Percentiles rank a stretch among this genome's conserved stretches.
phyloP scores from a whole-genome alignment of 2,888 invertebrate genomes.

The Bellardia pandia region DNA sequence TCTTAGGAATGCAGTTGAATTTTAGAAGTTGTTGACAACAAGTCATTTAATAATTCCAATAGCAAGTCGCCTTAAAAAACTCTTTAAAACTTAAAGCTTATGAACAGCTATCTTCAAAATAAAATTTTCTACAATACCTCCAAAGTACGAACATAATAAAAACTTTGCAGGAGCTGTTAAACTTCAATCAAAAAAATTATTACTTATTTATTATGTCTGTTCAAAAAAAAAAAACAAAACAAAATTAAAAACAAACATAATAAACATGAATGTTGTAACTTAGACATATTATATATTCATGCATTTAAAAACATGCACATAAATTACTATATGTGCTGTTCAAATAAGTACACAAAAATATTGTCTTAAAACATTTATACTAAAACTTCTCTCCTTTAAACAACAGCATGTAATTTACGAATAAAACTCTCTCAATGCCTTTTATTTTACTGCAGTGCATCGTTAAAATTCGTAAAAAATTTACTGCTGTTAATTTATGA shows the following conservation, averaged over 20 bases:
- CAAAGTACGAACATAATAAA: background rate
- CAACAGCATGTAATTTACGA: slow-evolving; percentile 23
- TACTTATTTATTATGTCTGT: slow-evolving; percentile 11
- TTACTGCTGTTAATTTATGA: slow-evolving; percentile 37
- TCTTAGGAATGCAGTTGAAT: too few relatives aligned
- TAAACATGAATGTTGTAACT: background rate
- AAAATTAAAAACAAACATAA: background rate
- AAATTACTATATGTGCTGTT: background rate
- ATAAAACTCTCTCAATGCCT: slow-evolving; percentile 42
- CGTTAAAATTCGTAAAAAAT: background rate
- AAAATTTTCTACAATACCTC: background rate
- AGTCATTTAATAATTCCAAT: too few relatives aligned
- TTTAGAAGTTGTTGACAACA: too few relatives aligned
- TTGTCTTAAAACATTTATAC: slow-evolving; percentile 18
- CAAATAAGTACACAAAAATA: slow-evolving; percentile 15
- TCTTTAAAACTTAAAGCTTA: too few relatives aligned
- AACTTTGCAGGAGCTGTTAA: background rate
- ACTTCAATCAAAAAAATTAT: slow-evolving; percentile 5
- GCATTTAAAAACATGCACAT: slow-evolving; percentile 17
- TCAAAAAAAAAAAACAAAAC: background rate
- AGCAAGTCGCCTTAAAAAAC: too few relatives aligned
- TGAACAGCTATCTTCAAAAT: too few relatives aligned
- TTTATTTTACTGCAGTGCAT: slow-evolving; percentile 33
- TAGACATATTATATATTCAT: slow-evolving; percentile 6
- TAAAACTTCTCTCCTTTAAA: slow-evolving; percentile 33